A percentile compares a stretch with the other conserved stretches of the same genome.
These are phyloP conservation scores for Sinocyclocheilus maitianheensis DNA, from an alignment of 2,113 vertebrate genomes.

Conservation along the genomic window DNA sequence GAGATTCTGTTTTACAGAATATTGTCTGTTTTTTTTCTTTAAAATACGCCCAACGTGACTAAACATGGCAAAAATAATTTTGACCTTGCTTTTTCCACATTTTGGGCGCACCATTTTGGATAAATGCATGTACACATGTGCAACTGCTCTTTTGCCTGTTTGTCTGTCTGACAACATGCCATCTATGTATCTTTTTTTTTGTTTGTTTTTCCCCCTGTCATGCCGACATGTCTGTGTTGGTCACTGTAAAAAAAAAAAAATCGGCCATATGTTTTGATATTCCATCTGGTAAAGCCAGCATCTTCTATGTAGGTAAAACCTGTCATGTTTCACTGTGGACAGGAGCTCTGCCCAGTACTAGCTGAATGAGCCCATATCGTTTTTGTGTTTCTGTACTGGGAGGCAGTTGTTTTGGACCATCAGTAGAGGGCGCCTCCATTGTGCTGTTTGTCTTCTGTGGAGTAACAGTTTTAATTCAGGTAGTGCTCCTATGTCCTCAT, in stretches of 20 bases:
- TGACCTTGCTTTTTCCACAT: no score
- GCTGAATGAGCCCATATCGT: neutral
- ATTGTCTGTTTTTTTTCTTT: no score
- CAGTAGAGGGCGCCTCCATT: conserved; percentile 26
- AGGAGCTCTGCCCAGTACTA: neutral
- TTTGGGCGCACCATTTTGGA: no score
- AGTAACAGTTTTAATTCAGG: conserved; percentile 6
- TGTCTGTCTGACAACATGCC: no score
- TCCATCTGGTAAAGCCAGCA: conserved; percentile 32
- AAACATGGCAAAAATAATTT: no score
- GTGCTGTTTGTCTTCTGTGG: neutral
- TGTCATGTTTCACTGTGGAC: conserved; percentile 8
- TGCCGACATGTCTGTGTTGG: conserved; percentile 29
- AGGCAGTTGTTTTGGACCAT: conserved; percentile 6
- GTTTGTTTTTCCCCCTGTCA: conserved; percentile 19
- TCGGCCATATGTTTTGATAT: conserved; percentile 37
- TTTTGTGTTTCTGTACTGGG: neutral
- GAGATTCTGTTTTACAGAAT: no score
- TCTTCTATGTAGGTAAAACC: conserved; percentile 38
- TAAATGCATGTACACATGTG: no score
- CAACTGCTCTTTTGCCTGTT: no score
- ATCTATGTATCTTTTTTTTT: neutral
- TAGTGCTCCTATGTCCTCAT: neutral
- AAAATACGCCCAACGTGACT: no score
- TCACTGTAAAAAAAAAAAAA: conserved; percentile 23